Evolutionary conservation across 2,113 vertebrate genomes (phyloP).

Genomic region (Paraplagusia blochii): DNA sequence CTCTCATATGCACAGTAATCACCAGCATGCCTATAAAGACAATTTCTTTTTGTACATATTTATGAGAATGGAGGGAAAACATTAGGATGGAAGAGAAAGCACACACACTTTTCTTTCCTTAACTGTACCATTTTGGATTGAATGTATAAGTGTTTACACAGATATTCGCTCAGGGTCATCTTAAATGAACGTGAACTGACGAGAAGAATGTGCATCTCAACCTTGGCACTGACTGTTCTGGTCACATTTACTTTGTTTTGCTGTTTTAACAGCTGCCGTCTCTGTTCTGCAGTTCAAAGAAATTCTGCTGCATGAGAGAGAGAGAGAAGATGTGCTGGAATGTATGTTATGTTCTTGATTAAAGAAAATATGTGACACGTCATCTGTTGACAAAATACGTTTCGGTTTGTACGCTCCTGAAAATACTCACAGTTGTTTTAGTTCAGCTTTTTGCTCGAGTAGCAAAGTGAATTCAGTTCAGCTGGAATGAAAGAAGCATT

Average conservation of each 20-base stretch:
- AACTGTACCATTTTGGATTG: slow-evolving; percentile 40
- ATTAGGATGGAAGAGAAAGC: slow-evolving; percentile 12
- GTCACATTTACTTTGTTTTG: not conserved
- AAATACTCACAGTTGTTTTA: no score
- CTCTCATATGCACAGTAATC: slow-evolving; percentile 46
- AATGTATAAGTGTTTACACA: slow-evolving; percentile 72
- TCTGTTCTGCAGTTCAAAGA: not conserved
- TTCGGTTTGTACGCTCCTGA: not conserved
- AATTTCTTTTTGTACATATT: slow-evolving; percentile 17
- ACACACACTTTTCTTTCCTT: slow-evolving; percentile 18
- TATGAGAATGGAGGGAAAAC: slow-evolving; percentile 18
- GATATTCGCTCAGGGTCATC: slow-evolving; percentile 74
- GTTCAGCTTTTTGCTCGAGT: no score
- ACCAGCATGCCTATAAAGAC: slow-evolving; percentile 63
- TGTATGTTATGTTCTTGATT: slow-evolving; percentile 18
- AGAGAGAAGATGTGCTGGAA: slow-evolving; percentile 12
- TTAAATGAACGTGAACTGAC: slow-evolving; percentile 59
- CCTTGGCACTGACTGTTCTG: slow-evolving; percentile 19
- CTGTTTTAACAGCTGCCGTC: not conserved
- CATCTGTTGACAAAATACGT: slow-evolving; percentile 34
- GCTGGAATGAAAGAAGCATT: no score
- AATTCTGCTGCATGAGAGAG: slow-evolving; percentile 11
- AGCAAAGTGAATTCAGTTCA: no score
- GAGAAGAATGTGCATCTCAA: slow-evolving; percentile 57
- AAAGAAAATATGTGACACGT: slow-evolving; percentile 5